Conservation (phyloP, 2,113 vertebrate genomes). For the Potamarius usumacintae region DNA sequence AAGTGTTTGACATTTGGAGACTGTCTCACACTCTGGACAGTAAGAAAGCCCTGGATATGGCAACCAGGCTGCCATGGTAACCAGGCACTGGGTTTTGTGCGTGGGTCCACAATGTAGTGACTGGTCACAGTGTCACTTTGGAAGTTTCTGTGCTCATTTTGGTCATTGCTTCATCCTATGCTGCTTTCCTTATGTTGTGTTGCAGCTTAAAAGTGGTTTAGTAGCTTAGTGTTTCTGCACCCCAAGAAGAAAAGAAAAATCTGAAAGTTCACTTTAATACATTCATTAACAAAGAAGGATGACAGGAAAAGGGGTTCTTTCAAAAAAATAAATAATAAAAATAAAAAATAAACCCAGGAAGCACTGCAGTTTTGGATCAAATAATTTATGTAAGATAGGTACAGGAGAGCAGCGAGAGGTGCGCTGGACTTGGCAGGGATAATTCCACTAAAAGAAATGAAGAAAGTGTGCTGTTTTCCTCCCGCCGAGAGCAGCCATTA, state of each 20-base stretch:
- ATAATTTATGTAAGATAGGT: slow-evolving; percentile 66
- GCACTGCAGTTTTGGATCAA: background rate
- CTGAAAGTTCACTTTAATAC: slow-evolving; percentile 51
- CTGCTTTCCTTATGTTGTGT: slow-evolving; percentile 35
- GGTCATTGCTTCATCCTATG: background rate
- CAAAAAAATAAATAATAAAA: too few species aligned
- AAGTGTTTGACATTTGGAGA: slow-evolving; percentile 30
- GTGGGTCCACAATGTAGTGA: slow-evolving; percentile 15
- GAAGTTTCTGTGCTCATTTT: slow-evolving; percentile 30
- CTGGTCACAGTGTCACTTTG: slow-evolving; percentile 29
- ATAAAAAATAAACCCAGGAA: slow-evolving; percentile 33
- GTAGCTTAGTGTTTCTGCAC: slow-evolving; percentile 19
- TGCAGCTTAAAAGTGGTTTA: slow-evolving; percentile 34
- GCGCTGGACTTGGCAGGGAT: slow-evolving; percentile 66
- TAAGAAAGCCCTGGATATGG: slow-evolving; percentile 1
- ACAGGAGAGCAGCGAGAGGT: slow-evolving; percentile 54
- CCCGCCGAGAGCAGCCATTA: slow-evolving; percentile 56
- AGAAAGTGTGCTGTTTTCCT: slow-evolving; percentile 60
- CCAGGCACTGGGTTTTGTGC: slow-evolving; percentile 37
- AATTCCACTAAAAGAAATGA: slow-evolving; percentile 61
- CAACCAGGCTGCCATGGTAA: slow-evolving; percentile 54
- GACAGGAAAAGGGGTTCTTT: background rate
- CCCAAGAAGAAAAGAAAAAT: background rate
- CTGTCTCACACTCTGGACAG: background rate
- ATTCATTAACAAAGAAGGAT: slow-evolving; percentile 46